phyloP scores from a whole-genome alignment of 1,140 invertebrate genomes.

The Doryteuthis pealeii region DNA sequence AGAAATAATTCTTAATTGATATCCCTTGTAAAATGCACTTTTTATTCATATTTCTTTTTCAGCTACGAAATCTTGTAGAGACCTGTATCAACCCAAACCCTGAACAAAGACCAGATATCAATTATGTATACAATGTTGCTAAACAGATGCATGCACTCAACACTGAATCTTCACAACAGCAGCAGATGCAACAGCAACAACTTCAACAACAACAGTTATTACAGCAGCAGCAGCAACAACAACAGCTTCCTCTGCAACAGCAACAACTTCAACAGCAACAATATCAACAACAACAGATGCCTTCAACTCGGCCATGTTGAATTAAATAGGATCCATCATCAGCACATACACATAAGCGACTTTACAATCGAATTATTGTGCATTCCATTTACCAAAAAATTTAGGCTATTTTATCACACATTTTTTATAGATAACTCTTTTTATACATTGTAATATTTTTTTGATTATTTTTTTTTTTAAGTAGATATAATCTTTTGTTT shows the following conservation, averaged over 20 bases:
- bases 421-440: too few species aligned
- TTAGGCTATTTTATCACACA: too few species aligned
- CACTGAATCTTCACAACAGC: slow-evolving; percentile 23
- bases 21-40: background rate
- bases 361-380: too few species aligned
- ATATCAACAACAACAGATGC: slow-evolving; percentile 22
- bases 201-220: slow-evolving; percentile 20
- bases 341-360: too few species aligned
- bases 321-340: too few species aligned
- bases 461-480: too few species aligned
- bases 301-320: too few species aligned
- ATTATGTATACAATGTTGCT: slow-evolving; percentile 62
- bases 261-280: slow-evolving; percentile 21
- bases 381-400: too few species aligned
- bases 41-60: slow-evolving; percentile 31
- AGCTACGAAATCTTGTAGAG: slow-evolving; percentile 66
- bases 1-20: too few species aligned
- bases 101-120: slow-evolving; percentile 65
- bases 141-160: slow-evolving; percentile 52
- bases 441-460: too few species aligned
- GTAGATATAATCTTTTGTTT: too few species aligned
- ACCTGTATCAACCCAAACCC: slow-evolving; percentile 68
- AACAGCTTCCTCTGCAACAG: slow-evolving; percentile 25
- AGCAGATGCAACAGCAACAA: slow-evolving; percentile 24
- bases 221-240: slow-evolving; percentile 32